Evolutionary conservation across 2,888 invertebrate species (phyloP), one percentile per base, ranked within the genome.

Genomic region (Lycia hirtaria): DNA sequence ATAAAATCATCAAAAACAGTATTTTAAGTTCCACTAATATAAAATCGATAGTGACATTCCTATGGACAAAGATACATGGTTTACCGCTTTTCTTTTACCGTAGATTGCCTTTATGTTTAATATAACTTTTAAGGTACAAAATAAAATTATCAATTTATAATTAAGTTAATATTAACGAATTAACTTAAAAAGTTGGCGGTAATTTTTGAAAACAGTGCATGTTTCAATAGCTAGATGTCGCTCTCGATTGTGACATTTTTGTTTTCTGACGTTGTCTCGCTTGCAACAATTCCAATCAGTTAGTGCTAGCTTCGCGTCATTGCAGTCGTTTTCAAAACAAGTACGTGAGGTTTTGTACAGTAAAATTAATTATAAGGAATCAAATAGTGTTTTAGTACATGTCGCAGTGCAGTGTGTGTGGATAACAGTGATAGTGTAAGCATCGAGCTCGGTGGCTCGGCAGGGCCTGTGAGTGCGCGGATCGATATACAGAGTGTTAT

Each of bases 41-140:
- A 87, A 87, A 89, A 90, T 89, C 88, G 85, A 90, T 90, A 85
- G 75, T 5, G 48, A 47, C 35, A 44, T 50, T 66, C 54, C 57
- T 64, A 70, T 68, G 69, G 15, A 17, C 10, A 14, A 6, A 14
- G 10, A 12, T 10, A 35, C 9, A 6, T 38, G 3, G 14, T 24
- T 6, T 24, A 2, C 17, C 15, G n/a, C 17, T 17, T 6, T 7
- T 1, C 5, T 4, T 0, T 15, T 4, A 14, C 15, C 2, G 5
- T 26, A 10, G 4, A 1, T 26, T 15, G 26, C 5, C 9, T 17
- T 17, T 15, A 10, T 17, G 17, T 14, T 41, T 2, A 17, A 10
- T 12, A 26, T 26, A 10, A 10, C 9, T 17, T 41, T 3, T n/a
- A 26, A 10, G n/a, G 0, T n/a, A 26, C 2, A n/a, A 17, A 5